Base-by-base conservation (phyloP, 1,140 invertebrate genomes). In the Philopotamus ludificatus region DNA sequence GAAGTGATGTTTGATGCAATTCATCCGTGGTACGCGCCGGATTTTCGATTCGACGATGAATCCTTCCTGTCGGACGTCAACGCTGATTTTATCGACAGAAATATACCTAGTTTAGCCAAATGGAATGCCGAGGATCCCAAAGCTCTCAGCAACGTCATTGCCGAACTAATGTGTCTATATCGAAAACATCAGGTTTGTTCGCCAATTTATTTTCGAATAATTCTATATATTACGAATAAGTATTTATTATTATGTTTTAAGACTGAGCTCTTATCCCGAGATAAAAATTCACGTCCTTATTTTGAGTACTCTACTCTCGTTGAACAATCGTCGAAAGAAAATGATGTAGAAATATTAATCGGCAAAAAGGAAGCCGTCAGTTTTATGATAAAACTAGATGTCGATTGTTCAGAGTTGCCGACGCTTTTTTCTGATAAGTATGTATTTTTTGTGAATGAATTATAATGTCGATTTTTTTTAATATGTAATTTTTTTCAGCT, bases 121-220 rank as follows among this genome's bases (percentile, higher is more conserved):
- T 86, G 85, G 85, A 75, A 85, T 75, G 71, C 74, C 54, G 76
- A 73, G 58, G 74, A 85, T 72, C 73, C 75, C 1, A 77, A 80
- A 67, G 75, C 80, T 25, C 72, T 86, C 4, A 73, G 81, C 45
- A 76, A 79, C 63, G 83, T 85, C n/a, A 73, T 86, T 44, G 73
- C 71, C 45, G 83, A 86, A 72, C 70, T 86, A 26, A 71, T 82
- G 25, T 67, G 67, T 18, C 76, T 82, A 49, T 85, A 85, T 59
- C 84, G 83, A 74, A 71, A 74, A 54, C 72, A 83, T 71, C 84
- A 85, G 77, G 84, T n/a, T n/a, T n/a, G n/a, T n/a, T n/a, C n/a
- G n/a, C n/a, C n/a, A n/a, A n/a, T n/a, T n/a, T n/a, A n/a, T n/a
- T n/a, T n/a, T n/a, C n/a, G n/a, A n/a, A n/a, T n/a, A n/a, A n/a